phyloP scores from a whole-genome alignment of 30 jellyfish, hydroid and myxozoan species.

The Chrysaora quinquecirrha region DNA sequence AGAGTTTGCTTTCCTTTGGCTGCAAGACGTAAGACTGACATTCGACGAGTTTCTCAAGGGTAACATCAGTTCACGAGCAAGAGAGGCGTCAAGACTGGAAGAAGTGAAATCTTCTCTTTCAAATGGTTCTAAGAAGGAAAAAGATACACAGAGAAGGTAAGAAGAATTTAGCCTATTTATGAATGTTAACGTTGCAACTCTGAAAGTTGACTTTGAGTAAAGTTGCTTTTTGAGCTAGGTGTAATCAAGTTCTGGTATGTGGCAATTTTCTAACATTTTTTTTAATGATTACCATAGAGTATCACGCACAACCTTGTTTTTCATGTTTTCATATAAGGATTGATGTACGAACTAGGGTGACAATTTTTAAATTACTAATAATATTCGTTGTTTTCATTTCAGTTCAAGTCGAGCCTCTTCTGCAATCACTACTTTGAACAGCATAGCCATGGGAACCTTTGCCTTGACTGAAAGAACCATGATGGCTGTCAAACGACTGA shows the following conservation, averaged over 20 bases:
- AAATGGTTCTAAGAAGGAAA: constrained; percentile 58
- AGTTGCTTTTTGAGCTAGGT: no score
- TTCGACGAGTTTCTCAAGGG: constrained; percentile 84
- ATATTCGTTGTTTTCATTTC: no score
- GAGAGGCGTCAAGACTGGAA: constrained; percentile 47
- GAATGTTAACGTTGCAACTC: no score
- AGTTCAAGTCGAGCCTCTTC: constrained; percentile 71
- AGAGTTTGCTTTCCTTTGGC: constrained; percentile 88
- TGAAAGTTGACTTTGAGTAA: no score
- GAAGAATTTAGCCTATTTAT: no score
- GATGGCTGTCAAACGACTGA: constrained; percentile 38
- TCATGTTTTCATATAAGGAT: no score
- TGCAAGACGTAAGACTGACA: constrained; percentile 80
- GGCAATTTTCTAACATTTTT: no score
- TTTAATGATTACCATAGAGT: no score
- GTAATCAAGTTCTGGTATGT: no score
- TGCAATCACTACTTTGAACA: constrained; percentile 60
- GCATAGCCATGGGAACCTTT: constrained; percentile 67
- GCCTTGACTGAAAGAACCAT: constrained; percentile 65
- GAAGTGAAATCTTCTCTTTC: constrained; percentile 67
- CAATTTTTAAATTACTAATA: no score
- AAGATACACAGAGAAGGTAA: constrained; percentile 49
- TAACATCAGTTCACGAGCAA: constrained; percentile 62
- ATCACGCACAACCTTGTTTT: no score
- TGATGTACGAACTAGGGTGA: no score